Base-by-base conservation (phyloP, 2,888 invertebrate genomes). In the Hirtodrosophila alboralis region DNA sequence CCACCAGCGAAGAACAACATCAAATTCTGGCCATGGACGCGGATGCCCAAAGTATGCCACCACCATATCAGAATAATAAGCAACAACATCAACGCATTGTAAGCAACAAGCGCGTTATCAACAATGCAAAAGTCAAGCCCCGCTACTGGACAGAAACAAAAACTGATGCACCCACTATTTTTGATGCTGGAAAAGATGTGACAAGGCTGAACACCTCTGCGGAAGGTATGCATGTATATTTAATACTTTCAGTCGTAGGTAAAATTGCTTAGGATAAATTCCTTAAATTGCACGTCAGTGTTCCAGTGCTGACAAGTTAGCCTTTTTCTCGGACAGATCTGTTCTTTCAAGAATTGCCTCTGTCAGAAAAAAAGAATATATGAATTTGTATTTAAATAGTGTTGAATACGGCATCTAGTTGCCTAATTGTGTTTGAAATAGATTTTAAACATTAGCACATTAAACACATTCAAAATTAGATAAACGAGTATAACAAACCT, bases 61-160 rank as follows among this genome's bases (percentile, higher is more conserved):
- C 63, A 8, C 77, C 74, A 6, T 58, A 47, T 12, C 56, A 51
- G n/a, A 53, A 36, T 2, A 53, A 54, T 10, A 21, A 60, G 13
- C 28, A 37, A 3, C 40, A 56, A 18, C 40, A 36, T 9, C 63
- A 60, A 3, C 70, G 80, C 4, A 69, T 77, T 45, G 87, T 87
- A 0, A 84, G 77, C 3, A 38, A 66, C 26, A 85, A 57, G 10
- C 76, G 79, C 16, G 67, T 88, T 34, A 65, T 88, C 16, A 88
- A 89, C 59, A 81, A 78, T 53, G 76, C 60, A 9, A 48, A 38
- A 21, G 26, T n/a, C 14, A 81, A 62, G 21, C 58, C 71, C 4
- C 79, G 79, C 16, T 79, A 79, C 27, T 79, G 79, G 79, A 8
- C 47, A 4, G 72, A 76, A 9, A 26, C 4, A 16, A 62, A 12